phyloP scores from a whole-genome alignment of 2,113 vertebrate species.

The Callorhinus ursinus region DNA sequence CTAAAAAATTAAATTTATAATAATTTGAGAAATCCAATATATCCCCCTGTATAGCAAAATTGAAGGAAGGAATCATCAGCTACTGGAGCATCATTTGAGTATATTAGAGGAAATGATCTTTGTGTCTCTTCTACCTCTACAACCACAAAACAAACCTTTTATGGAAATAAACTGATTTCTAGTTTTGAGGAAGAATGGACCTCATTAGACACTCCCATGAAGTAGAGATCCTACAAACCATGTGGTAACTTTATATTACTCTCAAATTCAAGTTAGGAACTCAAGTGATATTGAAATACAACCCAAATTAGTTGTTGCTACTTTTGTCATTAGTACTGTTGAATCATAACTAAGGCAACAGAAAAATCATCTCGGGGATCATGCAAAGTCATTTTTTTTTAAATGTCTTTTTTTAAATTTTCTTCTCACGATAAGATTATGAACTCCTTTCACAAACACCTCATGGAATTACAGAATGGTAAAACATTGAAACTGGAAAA shows the following conservation, averaged over 20 bases:
- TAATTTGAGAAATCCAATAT: conserved; percentile 11
- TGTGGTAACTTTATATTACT: conserved; percentile 19
- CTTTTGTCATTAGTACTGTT: conserved; percentile 13
- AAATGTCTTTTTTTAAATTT: background rate
- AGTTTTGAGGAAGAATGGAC: conserved; percentile 17
- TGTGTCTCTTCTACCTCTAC: background rate
- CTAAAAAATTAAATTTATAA: conserved; percentile 5
- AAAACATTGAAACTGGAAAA: conserved; percentile 56
- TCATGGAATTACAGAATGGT: conserved; percentile 35
- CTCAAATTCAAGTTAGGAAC: conserved; percentile 24
- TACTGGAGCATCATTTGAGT: background rate
- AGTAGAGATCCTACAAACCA: background rate
- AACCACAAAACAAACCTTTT: conserved; percentile 27
- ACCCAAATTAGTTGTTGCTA: background rate
- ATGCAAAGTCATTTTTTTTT: background rate
- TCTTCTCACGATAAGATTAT: background rate
- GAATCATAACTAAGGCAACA: background rate
- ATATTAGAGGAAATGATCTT: background rate
- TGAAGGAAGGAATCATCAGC: background rate
- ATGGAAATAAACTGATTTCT: background rate
- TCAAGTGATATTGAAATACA: background rate
- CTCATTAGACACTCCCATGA: conserved; percentile 6
- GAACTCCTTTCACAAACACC: background rate
- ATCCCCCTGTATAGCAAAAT: background rate
- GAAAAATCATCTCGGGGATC: conserved; percentile 21